A percentile compares a stretch with the other conserved stretches of the same genome.
Conservation (phyloP, 2,888 invertebrate genomes). For the Tenthredo amoena region DNA sequence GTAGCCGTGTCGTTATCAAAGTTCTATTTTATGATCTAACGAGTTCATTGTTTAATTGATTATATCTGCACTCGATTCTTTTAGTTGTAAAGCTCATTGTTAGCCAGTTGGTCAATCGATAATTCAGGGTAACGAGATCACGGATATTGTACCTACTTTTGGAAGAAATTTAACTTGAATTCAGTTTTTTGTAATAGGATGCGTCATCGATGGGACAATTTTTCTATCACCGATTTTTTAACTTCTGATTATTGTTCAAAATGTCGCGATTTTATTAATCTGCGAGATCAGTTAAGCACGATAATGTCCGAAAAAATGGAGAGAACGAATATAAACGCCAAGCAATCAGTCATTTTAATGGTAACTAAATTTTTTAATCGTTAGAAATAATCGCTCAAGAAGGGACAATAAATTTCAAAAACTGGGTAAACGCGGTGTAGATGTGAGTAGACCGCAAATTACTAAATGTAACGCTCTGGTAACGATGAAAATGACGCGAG, state of each 20-base stretch:
- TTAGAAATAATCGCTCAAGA: neutral
- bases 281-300: too few relatives aligned
- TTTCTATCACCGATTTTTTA: neutral
- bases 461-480: slow-evolving; percentile 16
- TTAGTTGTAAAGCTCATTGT: neutral
- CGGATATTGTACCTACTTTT: neutral
- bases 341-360: too few relatives aligned
- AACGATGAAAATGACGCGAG: slow-evolving; percentile 25
- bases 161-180: neutral
- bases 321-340: too few relatives aligned
- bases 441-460: neutral
- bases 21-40: neutral
- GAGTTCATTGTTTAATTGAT: slow-evolving; percentile 10
- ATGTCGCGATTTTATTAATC: too few relatives aligned
- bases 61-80: slow-evolving; percentile 4
- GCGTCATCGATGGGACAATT: neutral
- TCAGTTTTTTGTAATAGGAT: neutral
- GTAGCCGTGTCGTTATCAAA: slow-evolving; percentile 24
- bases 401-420: neutral
- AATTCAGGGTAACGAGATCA: slow-evolving; percentile 3
- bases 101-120: neutral
- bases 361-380: too few relatives aligned
- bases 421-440: neutral
- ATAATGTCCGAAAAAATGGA: too few relatives aligned
- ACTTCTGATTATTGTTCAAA: too few relatives aligned